These are phyloP conservation scores for Solen grandis DNA, from an alignment of 1,140 invertebrate species.

Conservation along the genomic window DNA sequence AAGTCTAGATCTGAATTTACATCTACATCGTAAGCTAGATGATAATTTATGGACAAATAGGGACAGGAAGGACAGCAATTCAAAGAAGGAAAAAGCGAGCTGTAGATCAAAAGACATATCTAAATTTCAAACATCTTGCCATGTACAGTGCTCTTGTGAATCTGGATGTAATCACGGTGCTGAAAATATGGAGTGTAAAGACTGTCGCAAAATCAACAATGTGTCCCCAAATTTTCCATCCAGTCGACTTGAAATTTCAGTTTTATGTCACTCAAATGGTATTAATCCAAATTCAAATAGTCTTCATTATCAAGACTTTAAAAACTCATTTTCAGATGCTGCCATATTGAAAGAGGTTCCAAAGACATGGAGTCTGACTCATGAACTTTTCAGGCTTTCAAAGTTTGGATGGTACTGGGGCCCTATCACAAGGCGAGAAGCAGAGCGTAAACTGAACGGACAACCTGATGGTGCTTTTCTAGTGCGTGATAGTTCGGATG, in stretches of 20 bases:
- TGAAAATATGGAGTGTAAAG: constrained; percentile 23
- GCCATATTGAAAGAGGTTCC: constrained; percentile 49
- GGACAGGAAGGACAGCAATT: constrained; percentile 63
- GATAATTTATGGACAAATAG: constrained; percentile 72
- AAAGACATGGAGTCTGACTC: constrained; percentile 81
- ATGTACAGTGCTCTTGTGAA: neutral
- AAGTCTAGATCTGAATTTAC: constrained; percentile 68
- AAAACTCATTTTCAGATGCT: constrained; percentile 39
- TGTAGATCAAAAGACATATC: constrained; percentile 75
- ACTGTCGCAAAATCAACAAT: constrained; percentile 51
- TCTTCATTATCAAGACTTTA: constrained; percentile 21
- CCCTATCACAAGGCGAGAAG: constrained; percentile 84
- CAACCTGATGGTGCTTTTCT: constrained; percentile 90
- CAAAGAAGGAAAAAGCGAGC: constrained; percentile 70
- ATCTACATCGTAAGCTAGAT: constrained; percentile 67
- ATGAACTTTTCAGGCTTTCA: constrained; percentile 84
- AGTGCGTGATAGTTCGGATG: constrained; percentile 88
- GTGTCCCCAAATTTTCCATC: constrained; percentile 38
- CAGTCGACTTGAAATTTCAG: constrained; percentile 43
- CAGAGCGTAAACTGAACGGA: constrained; percentile 85
- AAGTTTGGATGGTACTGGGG: constrained; percentile 88
- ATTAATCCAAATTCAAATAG: constrained; percentile 27
- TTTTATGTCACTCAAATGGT: constrained; percentile 45
- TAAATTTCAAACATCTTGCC: constrained; percentile 63
- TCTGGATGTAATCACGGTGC: constrained; percentile 19